Percentiles rank a stretch among this genome's conserved stretches.
Conservation (phyloP, 2,888 invertebrate species). For the Notodonta dromedarius region DNA sequence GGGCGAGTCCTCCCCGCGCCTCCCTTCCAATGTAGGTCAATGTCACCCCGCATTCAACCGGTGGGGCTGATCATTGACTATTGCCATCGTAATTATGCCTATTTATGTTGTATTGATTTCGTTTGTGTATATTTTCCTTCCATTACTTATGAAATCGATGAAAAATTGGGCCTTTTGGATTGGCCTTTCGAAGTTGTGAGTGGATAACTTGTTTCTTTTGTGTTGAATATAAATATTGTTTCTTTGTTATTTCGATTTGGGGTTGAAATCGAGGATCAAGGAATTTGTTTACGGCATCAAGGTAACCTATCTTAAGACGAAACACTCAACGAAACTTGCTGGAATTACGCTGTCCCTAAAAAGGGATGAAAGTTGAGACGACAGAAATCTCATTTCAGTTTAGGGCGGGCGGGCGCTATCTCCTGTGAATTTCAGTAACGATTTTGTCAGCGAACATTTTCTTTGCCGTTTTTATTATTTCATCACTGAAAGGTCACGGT, state of each 20-base stretch:
- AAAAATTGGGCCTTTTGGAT: background rate
- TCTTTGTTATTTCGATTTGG: too few species aligned
- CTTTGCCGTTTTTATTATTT: background rate
- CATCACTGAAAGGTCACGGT: background rate
- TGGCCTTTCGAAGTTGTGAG: background rate
- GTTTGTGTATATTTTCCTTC: conserved; percentile 11
- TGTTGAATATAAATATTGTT: background rate
- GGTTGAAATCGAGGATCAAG: too few species aligned
- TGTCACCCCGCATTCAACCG: conserved; percentile 67
- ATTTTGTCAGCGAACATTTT: background rate
- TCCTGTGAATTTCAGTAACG: background rate
- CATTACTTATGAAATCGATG: background rate
- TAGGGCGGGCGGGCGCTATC: background rate
- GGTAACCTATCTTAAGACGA: too few species aligned
- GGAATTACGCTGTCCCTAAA: background rate
- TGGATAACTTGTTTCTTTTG: background rate
- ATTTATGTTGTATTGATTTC: conserved; percentile 41
- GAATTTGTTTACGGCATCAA: too few species aligned
- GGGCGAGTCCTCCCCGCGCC: conserved; percentile 23
- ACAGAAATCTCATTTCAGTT: background rate
- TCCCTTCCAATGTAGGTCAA: conserved; percentile 57
- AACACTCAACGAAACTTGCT: background rate
- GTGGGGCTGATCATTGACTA: conserved; percentile 35
- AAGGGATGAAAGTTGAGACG: background rate
- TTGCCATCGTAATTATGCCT: conserved; percentile 45